phyloP scores from a whole-genome alignment of 2,797 vertebrate species.

The Ctenopoma multispine region DNA sequence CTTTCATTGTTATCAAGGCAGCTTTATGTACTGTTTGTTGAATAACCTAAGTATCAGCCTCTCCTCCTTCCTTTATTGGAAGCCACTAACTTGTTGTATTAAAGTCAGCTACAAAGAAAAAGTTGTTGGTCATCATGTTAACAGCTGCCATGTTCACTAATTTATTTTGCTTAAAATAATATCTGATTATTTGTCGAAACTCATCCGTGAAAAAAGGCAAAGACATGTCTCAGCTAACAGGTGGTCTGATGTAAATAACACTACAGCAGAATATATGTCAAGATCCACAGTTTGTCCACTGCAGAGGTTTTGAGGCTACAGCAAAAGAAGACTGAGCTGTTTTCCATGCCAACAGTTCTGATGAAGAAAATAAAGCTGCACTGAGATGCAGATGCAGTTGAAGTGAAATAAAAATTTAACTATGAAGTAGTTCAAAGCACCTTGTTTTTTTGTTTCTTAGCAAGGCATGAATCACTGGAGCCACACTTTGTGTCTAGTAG shows the following conservation, averaged over 20 bases:
- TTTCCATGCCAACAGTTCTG: neutral
- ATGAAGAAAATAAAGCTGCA: conserved; percentile 10
- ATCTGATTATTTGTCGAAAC: neutral
- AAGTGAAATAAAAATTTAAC: neutral
- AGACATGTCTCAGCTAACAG: neutral
- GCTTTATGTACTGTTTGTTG: neutral
- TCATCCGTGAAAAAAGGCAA: neutral
- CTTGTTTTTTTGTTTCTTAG: conserved; percentile 5
- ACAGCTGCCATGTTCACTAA: neutral
- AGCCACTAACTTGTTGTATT: neutral
- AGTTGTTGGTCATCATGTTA: neutral
- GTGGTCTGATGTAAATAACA: neutral
- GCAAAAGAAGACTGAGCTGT: neutral
- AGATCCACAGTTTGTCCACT: neutral
- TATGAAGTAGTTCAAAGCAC: neutral
- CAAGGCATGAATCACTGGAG: neutral
- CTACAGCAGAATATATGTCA: neutral
- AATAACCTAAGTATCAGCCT: neutral
- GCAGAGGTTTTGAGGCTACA: neutral
- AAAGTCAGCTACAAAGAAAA: neutral
- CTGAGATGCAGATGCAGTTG: neutral
- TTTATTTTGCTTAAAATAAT: neutral
- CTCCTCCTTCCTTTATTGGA: neutral
- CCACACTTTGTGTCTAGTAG: neutral
- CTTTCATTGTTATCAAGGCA: neutral